Conservation (phyloP, 2,888 invertebrate genomes). For the Drosophila yooni region DNA sequence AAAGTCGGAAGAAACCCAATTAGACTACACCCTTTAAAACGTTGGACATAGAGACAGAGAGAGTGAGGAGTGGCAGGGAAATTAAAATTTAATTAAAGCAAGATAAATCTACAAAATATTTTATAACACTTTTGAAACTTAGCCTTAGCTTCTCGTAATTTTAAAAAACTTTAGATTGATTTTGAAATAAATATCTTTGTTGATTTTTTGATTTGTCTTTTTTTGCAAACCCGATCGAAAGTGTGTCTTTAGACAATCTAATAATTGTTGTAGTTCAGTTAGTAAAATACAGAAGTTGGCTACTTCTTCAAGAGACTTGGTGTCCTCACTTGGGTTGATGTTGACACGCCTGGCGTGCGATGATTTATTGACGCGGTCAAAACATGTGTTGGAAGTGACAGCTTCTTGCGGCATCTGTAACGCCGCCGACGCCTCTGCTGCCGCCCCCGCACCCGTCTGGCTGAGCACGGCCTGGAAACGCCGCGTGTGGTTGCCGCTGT, state of each 20-base stretch:
- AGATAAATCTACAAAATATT: background rate
- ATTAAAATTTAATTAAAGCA: background rate
- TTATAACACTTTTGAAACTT: background rate
- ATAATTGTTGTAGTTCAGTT: background rate
- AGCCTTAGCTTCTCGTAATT: background rate
- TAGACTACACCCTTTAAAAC: background rate
- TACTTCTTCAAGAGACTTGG: background rate
- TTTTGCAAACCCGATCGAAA: background rate
- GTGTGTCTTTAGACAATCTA: no score
- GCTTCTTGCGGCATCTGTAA: constrained; percentile 83
- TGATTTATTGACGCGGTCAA: constrained; percentile 85
- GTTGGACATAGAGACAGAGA: rapidly evolving
- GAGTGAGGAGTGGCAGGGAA: rapidly evolving
- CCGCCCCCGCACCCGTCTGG: constrained; percentile 14
- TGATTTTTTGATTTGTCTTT: background rate
- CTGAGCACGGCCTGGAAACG: constrained; percentile 37
- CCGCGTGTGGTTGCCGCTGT: constrained; percentile 75
- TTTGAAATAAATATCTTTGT: background rate
- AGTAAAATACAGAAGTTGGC: background rate
- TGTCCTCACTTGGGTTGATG: constrained; percentile 22
- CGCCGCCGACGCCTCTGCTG: constrained; percentile 63
- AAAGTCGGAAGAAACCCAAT: background rate
- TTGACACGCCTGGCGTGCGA: constrained; percentile 79
- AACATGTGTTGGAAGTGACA: constrained; percentile 85
- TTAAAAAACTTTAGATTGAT: background rate